phyloP scores from a whole-genome alignment of 2,888 invertebrate species.

The Cantharis nigra region DNA sequence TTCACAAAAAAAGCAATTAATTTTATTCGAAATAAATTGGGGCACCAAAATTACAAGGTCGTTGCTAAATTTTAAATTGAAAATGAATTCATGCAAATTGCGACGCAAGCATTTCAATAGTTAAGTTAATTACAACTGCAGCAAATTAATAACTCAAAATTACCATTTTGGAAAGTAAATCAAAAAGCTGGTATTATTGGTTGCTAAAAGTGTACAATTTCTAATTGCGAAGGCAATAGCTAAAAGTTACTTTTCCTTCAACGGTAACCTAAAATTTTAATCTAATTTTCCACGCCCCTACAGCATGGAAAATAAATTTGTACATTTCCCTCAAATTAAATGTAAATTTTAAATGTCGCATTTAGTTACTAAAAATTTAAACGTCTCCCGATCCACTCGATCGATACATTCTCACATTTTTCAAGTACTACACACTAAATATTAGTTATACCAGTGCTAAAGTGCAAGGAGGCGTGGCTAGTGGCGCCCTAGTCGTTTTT shows the following conservation, averaged over 20 bases:
- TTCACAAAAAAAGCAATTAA: neutral
- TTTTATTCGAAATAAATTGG: neutral
- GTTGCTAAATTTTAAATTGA: neutral
- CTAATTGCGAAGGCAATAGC: constrained; percentile 1
- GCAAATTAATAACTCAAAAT: neutral
- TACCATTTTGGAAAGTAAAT: neutral
- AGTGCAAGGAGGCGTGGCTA: neutral
- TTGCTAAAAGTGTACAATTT: neutral
- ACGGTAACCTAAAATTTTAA: constrained; percentile 2
- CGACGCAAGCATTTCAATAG: neutral
- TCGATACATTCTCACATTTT: neutral
- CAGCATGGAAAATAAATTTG: constrained; percentile 5
- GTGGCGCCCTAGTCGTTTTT: neutral
- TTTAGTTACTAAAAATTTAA: neutral
- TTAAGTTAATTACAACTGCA: neutral
- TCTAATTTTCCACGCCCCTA: constrained; percentile 4
- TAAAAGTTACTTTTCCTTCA: neutral
- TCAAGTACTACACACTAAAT: neutral
- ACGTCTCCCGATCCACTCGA: neutral
- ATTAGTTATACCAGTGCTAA: neutral
- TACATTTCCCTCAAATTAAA: constrained; percentile 5
- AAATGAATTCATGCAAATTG: neutral
- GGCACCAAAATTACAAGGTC: neutral
- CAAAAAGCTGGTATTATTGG: neutral
- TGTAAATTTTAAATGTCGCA: constrained; percentile 5